Evolutionary conservation across 1,140 invertebrate genomes (phyloP).

Genomic region (Micrasema minimum): DNA sequence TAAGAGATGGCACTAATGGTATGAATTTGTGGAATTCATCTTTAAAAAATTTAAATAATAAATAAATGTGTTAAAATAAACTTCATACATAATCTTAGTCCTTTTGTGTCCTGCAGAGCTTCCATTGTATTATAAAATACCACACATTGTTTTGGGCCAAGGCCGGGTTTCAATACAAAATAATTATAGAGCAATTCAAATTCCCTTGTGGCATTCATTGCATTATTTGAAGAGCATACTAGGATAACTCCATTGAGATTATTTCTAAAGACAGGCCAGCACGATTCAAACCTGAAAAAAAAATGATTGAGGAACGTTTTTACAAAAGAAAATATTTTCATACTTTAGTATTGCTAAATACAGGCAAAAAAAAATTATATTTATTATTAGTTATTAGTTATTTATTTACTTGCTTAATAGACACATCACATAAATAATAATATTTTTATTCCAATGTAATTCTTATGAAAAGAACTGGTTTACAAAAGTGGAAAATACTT

Average conservation of each 20-base stretch:
- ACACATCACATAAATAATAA: too few species aligned
- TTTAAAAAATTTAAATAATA: too few species aligned
- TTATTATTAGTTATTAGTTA: too few species aligned
- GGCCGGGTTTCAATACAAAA: slow-evolving; percentile 73
- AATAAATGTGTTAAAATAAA: background rate
- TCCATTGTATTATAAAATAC: slow-evolving; percentile 68
- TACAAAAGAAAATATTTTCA: too few species aligned
- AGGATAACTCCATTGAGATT: slow-evolving; percentile 79
- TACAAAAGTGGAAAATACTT: too few species aligned
- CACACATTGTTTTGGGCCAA: slow-evolving; percentile 70
- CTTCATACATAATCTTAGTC: slow-evolving; percentile 59
- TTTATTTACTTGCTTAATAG: too few species aligned
- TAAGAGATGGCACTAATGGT: background rate
- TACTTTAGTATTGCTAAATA: too few species aligned
- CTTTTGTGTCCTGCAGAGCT: slow-evolving; percentile 60
- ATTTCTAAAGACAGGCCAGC: slow-evolving; percentile 81
- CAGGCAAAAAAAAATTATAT: too few species aligned
- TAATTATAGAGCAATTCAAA: slow-evolving; percentile 79
- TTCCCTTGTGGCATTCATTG: slow-evolving; percentile 70
- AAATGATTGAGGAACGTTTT: too few species aligned
- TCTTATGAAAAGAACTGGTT: too few species aligned
- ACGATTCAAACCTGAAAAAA: slow-evolving; percentile 74
- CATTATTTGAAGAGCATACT: slow-evolving; percentile 72
- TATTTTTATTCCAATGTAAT: too few species aligned
- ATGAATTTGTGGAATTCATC: background rate